Conservation (phyloP, 2,113 vertebrate genomes). For the Notarius lentiginosus region DNA sequence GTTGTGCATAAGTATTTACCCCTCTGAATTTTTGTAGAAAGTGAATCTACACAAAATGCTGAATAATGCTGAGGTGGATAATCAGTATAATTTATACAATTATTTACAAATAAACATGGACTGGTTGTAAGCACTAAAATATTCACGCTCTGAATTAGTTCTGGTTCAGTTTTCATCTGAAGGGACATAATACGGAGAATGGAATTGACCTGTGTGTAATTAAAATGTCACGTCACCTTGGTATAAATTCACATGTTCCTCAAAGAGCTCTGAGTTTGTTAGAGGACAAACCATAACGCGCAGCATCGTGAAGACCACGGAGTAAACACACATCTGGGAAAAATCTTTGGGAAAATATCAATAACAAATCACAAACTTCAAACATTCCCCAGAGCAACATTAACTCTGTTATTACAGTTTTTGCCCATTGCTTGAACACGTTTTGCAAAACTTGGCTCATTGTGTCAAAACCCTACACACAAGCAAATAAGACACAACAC, state of each 20-base stretch:
- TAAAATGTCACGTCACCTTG: neutral
- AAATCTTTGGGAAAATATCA: neutral
- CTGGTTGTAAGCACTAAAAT: neutral
- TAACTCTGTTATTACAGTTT: too few relatives aligned
- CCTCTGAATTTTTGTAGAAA: neutral
- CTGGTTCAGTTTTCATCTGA: neutral
- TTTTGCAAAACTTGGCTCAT: too few relatives aligned
- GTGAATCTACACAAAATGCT: neutral
- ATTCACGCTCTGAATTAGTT: neutral
- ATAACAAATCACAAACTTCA: neutral
- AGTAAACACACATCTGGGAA: neutral
- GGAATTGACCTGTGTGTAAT: neutral
- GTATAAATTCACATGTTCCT: neutral
- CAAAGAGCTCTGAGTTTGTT: neutral
- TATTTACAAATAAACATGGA: neutral
- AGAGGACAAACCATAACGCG: neutral
- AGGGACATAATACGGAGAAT: too few relatives aligned
- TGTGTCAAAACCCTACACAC: too few relatives aligned
- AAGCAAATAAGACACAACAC: too few relatives aligned
- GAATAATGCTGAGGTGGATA: too few relatives aligned
- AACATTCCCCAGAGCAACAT: neutral
- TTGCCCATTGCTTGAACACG: too few relatives aligned
- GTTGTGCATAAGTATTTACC: neutral
- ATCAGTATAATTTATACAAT: neutral
- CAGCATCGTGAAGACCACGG: neutral